A percentile compares a stretch with the other conserved stretches of the same genome.
Conservation (phyloP, 1,140 invertebrate species). For the Orius laevigatus region DNA sequence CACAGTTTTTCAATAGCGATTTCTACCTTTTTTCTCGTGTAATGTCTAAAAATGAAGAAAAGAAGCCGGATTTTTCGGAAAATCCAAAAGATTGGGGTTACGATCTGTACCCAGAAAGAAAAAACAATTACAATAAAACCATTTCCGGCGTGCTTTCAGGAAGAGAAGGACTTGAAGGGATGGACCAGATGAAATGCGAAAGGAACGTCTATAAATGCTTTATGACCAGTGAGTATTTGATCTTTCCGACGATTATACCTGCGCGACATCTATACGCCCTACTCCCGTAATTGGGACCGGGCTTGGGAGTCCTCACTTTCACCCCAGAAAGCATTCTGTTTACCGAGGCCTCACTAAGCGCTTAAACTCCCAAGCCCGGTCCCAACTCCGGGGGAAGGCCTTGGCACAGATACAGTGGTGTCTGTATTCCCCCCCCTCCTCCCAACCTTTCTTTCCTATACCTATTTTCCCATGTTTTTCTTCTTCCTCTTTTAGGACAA, state of each 20-base stretch:
- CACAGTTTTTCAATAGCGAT: too few relatives aligned
- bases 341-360: too few relatives aligned
- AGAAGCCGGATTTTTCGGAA: too few relatives aligned
- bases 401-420: too few relatives aligned
- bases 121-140: constrained; percentile 37
- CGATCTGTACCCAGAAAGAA: constrained; percentile 73
- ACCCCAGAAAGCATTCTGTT: too few relatives aligned
- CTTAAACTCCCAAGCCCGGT: too few relatives aligned
- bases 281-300: background rate
- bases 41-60: too few relatives aligned
- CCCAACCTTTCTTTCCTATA: too few relatives aligned
- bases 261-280: background rate
- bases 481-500: background rate
- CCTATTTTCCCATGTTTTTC: too few relatives aligned
- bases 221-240: constrained; percentile 45
- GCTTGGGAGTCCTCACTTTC: background rate
- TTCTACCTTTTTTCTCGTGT: too few relatives aligned
- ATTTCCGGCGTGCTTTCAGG: constrained; percentile 38
- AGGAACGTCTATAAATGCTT: constrained; percentile 56
- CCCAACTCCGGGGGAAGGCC: too few relatives aligned
- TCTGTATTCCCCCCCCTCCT: too few relatives aligned
- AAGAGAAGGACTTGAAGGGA: constrained; percentile 43
- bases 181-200: constrained; percentile 65
- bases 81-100: constrained; percentile 37
- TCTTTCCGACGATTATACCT: background rate